Conservation (phyloP, 1,140 invertebrate genomes). For the Temnothorax nylanderi region DNA sequence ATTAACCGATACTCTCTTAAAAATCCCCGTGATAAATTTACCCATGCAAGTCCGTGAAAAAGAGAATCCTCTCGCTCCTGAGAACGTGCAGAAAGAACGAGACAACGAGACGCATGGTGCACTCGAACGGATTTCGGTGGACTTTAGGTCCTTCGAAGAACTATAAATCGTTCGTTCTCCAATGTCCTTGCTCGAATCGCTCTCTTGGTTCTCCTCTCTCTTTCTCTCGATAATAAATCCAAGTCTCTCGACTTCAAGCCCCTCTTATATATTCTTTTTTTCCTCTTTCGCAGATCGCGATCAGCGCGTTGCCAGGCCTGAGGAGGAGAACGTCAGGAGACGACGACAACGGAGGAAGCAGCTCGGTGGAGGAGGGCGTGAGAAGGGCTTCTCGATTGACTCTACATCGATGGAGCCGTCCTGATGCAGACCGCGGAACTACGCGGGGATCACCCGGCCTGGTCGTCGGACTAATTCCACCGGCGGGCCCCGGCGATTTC, state of each 20-base stretch:
- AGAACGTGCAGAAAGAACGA: background rate
- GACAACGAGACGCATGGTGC: constrained; percentile 14
- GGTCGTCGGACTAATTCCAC: constrained; percentile 74
- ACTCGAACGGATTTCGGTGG: constrained; percentile 9
- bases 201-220: background rate
- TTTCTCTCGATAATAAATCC: constrained; percentile 51
- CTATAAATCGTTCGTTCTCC: constrained; percentile 52
- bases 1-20: constrained; percentile 5
- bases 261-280: constrained; percentile 1
- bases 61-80: background rate
- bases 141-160: constrained; percentile 6
- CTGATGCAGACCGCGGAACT: constrained; percentile 76
- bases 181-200: background rate
- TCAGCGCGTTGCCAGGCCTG: constrained; percentile 42
- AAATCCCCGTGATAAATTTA: constrained; percentile 41
- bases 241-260: constrained; percentile 8
- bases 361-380: constrained; percentile 1
- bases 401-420: constrained; percentile 75
- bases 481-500: constrained; percentile 73
- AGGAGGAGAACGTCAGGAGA: constrained; percentile 22
- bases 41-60: background rate
- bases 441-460: constrained; percentile 70
- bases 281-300: constrained; percentile 32
- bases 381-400: constrained; percentile 37
- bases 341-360: constrained; percentile 1